Base-by-base conservation (phyloP, 2,113 vertebrate genomes). In the Gorsachius goisagi region DNA sequence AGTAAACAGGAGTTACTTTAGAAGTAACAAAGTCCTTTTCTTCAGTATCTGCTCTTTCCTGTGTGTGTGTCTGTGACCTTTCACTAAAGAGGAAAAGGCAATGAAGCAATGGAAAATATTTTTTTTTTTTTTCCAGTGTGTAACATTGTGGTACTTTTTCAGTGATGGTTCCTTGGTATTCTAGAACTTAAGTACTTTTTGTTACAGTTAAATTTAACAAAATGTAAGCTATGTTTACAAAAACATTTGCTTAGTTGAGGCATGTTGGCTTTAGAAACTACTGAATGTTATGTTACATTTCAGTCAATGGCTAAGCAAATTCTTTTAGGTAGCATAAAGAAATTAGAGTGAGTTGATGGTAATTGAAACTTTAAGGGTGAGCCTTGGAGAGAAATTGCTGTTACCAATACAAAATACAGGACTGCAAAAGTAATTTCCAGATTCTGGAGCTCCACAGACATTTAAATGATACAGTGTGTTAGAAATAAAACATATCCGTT, bases 91-190 rank as follows among this genome's bases (percentile, higher is more conserved):
- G 69, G 66, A 95, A 97, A 95, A 95, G 96, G 41, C 52, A 3
- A 58, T 78, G 71, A 95, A 81, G 90, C 88, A 94, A 80, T 86
- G 89, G 93, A 96, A 94, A 93, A 85, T 77, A 59, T 84, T 74
- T 55, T 91, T 47, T 86, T n/a, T n/a, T n/a, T 81, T 93, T 90
- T 75, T 63, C 2, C 44, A 78, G 21, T 84, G 44, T 96, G n/a
- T 86, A 74, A 49, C 18, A 5, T 45, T 86, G 64, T 94, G 45
- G 16, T 89, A 53, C 47, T 77, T 93, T 77, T 59, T 62, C 55
- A 88, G 27, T 89, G 60, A 63, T 80, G 44, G 12, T 67, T 90
- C 22, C 50, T 68, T 84, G 9, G 1, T 80, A 53, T 78, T 90
- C 90, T 77, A 85, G 47, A 80, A 50, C 15, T 86, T 35, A 24